Conservation (phyloP, 1,140 invertebrate genomes). For the Pomacea maculata region DNA sequence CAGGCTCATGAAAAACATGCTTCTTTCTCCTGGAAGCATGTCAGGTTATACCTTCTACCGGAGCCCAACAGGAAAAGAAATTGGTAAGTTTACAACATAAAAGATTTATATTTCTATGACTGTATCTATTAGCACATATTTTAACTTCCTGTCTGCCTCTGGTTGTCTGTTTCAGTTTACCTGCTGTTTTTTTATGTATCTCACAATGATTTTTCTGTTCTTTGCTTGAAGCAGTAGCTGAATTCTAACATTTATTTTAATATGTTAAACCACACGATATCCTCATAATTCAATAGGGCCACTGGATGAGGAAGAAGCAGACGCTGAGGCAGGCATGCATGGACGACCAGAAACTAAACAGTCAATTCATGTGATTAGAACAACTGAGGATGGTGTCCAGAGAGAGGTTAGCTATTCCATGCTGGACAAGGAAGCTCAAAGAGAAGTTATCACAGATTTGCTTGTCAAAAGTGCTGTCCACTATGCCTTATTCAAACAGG, state of each 20-base stretch:
- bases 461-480: slow-evolving; percentile 65
- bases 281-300: neutral
- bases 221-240: no score
- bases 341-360: neutral
- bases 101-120: no score
- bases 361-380: slow-evolving; percentile 45
- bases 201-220: no score
- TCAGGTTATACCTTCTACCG: slow-evolving; percentile 63
- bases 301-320: slow-evolving; percentile 21
- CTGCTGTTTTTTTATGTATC: no score
- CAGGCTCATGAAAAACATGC: slow-evolving; percentile 62
- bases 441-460: slow-evolving; percentile 63
- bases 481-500: slow-evolving; percentile 62
- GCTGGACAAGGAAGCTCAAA: slow-evolving; percentile 55
- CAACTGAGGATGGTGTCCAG: slow-evolving; percentile 46
- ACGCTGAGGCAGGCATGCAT: slow-evolving; percentile 20
- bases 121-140: no score
- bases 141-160: no score
- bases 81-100: neutral
- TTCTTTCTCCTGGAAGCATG: slow-evolving; percentile 59
- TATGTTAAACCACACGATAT: no score
- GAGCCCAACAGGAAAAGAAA: slow-evolving; percentile 25
- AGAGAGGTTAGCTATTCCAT: slow-evolving; percentile 55
- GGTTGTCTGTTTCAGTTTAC: no score
- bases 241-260: no score